Percentiles rank a stretch among this genome's conserved stretches.
phyloP scores from a whole-genome alignment of 2,888 invertebrate genomes.

The Euclidia mi region DNA sequence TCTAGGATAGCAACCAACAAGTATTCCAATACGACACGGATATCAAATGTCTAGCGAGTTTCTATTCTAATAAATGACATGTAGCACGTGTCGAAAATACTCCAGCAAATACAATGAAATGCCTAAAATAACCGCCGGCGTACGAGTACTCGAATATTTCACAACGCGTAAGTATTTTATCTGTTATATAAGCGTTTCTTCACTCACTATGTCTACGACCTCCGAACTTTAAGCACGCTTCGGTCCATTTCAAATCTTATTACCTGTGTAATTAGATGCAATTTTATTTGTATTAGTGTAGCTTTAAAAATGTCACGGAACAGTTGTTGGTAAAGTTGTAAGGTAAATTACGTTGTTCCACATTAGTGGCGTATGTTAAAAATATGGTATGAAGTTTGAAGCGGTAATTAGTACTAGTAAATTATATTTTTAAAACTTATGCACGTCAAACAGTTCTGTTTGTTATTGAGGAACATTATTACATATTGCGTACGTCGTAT shows the following conservation, averaged over 20 bases:
- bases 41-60: too few species aligned
- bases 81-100: not conserved
- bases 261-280: conserved; percentile 14
- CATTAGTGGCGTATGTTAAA: too few species aligned
- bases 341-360: conserved; percentile 28
- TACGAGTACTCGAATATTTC: conserved; percentile 27
- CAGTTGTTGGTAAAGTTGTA: conserved; percentile 23
- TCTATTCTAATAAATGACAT: conserved; percentile 4
- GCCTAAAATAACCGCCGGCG: conserved; percentile 9
- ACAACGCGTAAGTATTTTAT: conserved; percentile 30
- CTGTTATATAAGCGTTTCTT: conserved; percentile 48
- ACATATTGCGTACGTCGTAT: too few species aligned
- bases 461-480: too few species aligned
- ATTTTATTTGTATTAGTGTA: conserved; percentile 12
- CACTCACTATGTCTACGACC: conserved; percentile 43
- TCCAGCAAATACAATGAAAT: not conserved
- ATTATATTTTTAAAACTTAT: too few species aligned
- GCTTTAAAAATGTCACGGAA: conserved; percentile 42
- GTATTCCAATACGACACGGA: too few species aligned
- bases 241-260: conserved; percentile 34
- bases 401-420: conserved; percentile 1
- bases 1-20: too few species aligned
- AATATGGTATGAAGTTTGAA: conserved; percentile 8
- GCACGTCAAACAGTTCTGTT: too few species aligned
- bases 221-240: conserved; percentile 43